Evolutionary conservation across 2,888 invertebrate species (phyloP).

Genomic region (Criorhina ranunculi): DNA sequence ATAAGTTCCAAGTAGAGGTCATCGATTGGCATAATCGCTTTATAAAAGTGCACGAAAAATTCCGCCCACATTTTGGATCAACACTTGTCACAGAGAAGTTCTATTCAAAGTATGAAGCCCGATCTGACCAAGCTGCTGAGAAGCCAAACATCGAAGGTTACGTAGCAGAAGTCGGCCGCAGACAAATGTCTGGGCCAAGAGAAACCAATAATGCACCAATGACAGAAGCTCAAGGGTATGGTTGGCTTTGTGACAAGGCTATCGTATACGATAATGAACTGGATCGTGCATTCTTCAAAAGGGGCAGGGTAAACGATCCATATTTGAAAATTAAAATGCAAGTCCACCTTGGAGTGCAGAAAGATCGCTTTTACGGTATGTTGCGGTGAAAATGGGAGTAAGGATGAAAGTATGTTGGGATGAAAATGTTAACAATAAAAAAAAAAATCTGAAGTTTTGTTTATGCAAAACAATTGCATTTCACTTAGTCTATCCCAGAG

Average conservation of each 20-base stretch:
- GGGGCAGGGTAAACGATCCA: neutral
- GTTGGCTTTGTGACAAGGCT: constrained; percentile 79
- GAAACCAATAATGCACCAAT: constrained; percentile 77
- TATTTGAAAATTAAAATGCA: neutral
- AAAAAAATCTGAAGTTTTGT: no score
- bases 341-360: neutral
- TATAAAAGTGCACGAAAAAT: neutral
- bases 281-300: neutral
- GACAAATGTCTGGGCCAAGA: neutral
- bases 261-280: constrained; percentile 60
- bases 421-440: no score
- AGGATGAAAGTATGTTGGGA: no score
- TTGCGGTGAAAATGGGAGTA: no score
- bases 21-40: neutral
- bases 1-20: neutral
- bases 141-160: neutral
- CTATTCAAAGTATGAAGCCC: constrained; percentile 11
- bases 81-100: constrained; percentile 6
- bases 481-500: no score
- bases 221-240: constrained; percentile 79
- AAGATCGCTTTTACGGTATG: neutral
- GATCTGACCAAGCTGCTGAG: neutral
- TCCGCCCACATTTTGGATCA: neutral
- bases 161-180: neutral
- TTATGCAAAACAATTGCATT: no score